Base-by-base conservation (phyloP, 2,888 invertebrate species). In the Ethmia dodecea region DNA sequence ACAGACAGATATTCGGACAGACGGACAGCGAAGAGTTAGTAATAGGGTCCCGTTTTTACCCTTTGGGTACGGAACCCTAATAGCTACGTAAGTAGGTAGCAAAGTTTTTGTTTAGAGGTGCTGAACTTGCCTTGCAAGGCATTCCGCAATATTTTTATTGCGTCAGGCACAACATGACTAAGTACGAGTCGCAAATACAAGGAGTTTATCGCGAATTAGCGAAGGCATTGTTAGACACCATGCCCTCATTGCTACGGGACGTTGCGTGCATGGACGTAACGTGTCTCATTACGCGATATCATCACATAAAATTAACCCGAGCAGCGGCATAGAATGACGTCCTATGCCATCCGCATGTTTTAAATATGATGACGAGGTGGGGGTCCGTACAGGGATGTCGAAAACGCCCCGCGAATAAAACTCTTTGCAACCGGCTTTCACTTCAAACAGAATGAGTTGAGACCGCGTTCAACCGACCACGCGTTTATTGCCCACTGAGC, bases 391-490 rank as follows among this genome's bases (percentile, higher is more conserved):
- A 73, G 78, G 81, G 80, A 80, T 83, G 81, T 61, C 83, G 83
- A 83, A 84, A 84, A 83, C 65, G 62, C 52, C 52, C 60, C 62
- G 66, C 61, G 66, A 79, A 81, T 84, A 83, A 74, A 83, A 81
- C 73, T 72, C 77, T 73, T 76, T 55, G 71, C 58, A 54, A 55
- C 60, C 58, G 69, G 83, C 84, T 86, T 86, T 86, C 86, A 84
- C 86, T 73, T 75, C 72, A 73, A 73, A 75, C 77, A 69, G 74
- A 75, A 77, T 73, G 73, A 73, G 66, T 59, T 69, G 67, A 62
- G 66, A 60, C 75, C 1, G 53, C 62, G 39, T 52, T 9, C 26
- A 13, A 11, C 27, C 33, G 33, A 12, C 26, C n/a, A 45, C 58
- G 55, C 59, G 64, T 57, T 64, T 70, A 70, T 33, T 71, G 61